Evolutionary conservation across 2,888 invertebrate genomes (phyloP), one percentile per base, ranked within the genome.

Genomic region (Drosophila meridionalis): DNA sequence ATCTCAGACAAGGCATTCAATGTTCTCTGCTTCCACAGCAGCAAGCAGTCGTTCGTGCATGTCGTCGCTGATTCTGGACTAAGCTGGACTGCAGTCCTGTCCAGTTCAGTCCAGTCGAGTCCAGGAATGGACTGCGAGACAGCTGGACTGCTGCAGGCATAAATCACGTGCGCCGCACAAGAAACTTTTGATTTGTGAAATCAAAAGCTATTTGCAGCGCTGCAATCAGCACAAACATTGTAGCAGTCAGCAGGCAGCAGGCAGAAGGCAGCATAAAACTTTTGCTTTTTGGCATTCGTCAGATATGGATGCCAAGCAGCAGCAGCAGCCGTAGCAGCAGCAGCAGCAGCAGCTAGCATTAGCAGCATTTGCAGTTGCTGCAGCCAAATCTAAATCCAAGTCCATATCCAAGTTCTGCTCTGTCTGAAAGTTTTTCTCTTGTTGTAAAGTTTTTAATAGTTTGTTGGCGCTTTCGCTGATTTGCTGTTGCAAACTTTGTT

Each of bases 111-210:
- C 20, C 12, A 14, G 34, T 26, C 38, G 58, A 59, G 62, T 28
- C 59, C 30, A 7, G 45, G 42, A 6, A 58, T 56, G 38, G 53
- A 42, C 42, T 32, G 57, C 6, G 20, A 32, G 68, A 60, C 38
- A 45, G 38, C 32, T 50, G 36, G 59, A 48, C 40, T 60, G 60
- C 85, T 79, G 79, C 89, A 89, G 85, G 88, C 90, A 91, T 91
- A 91, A 91, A 91, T 91, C 91, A 92, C 91, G 92, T 91, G 89
- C 91, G 80, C 73, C 73, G 83, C 89, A 88, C 89, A 91, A 91
- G 85, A 90, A 91, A 92, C 88, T 92, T 92, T 92, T 92, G 91
- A 92, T 92, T 92, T 91, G 84, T 87, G 90, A 91, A 92, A 92
- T 92, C 91, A 88, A 89, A 88, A 88, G 88, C 88, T 81, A 88